Base-by-base conservation (phyloP, 1,140 invertebrate genomes). In the Drosophila athabasca region DNA sequence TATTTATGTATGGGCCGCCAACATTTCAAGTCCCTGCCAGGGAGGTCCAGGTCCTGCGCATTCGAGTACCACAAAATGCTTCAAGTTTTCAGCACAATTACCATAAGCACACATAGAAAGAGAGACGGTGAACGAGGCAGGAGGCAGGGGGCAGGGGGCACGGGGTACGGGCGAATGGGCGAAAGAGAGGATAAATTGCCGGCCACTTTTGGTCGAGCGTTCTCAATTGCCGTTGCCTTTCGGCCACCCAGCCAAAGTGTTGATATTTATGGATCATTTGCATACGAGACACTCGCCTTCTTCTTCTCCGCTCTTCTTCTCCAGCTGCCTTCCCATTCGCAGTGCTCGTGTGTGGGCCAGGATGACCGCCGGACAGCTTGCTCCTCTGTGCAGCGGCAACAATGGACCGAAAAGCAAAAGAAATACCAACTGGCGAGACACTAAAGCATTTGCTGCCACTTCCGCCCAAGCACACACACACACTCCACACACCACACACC, bases 231-330 rank as follows among this genome's bases (percentile, higher is more conserved):
- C 54, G 52, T 62, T 41, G 51, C 39, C 35, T 39, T 11, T 39
- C n/a, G 31, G 8, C 51, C 54, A 50, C 52, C 61, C 55, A 46
- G 76, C 73, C 65, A 76, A 88, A 88, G 83, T 87, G 83, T 87
- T 87, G 83, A 87, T 87, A 87, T 88, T 87, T 87, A 87, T 87
- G 83, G 83, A 87, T 87, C 83, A 88, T 87, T 87, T 87, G 83
- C 83, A 87, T 87, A 87, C 54, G 70, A 74, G 70, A 58, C 61
- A 64, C 53, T 68, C 51, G 60, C 48, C 43, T 39, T 39, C 35
- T 13, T 5, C 17, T 19, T 19, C 17, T 19, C 17, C 17, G 17
- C 35, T 13, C 11, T 39, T 13, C 35, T 35, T 35, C 3, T 13
- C 0, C 35, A 13, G 3, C 35, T 31, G 31, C 8, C 31, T 29